Base-by-base conservation (phyloP, 2,888 invertebrate species). In the Trilocha varians region DNA sequence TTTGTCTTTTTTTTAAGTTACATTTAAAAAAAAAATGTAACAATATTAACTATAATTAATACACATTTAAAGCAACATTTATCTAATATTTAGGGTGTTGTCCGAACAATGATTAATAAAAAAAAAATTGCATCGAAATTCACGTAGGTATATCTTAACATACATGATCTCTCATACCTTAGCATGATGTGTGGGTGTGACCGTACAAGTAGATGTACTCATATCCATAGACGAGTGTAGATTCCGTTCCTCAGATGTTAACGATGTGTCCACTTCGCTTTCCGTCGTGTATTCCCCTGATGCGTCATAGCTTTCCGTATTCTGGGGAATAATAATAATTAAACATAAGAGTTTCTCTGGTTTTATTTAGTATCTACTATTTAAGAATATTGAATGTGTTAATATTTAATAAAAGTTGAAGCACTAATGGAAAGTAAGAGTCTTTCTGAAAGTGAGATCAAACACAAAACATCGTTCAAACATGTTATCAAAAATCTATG, bases 241-340 rank as follows among this genome's bases (percentile, higher is more conserved):
- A 63, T 93, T 92, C 46, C 91, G 82, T 57, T 93, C 94, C 61
- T 94, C 94, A 0, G 93, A 93, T 0, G 92, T 90, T 49, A 92
- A 87, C 0, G 93, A 93, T 38, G 89, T 90, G 48, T 92, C 92
- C 39, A 89, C 87, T 65, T 90, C 90, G 38, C 90, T 90, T 63
- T 92, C 92, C 5, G 92, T 92, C 35, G 95, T 95, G 53, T 94
- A 95, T 76, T 96, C 96, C 11, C 95, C 94, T 44, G 95, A 96
- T 0, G 96, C 96, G 68, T 96, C 96, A 71, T 95, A 95, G 73
- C 91, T 93, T 68, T 93, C 92, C 42, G 89, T 87, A 38, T 89
- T 88, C 85, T 90, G 78, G n/a, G 65, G 62, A 39, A 38, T 16
- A 15, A 32, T 42, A 34, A 40, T 5, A 34, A 5, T 34, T 34